phyloP scores from a whole-genome alignment of 2,888 invertebrate genomes.

The Idaea dimidiata region DNA sequence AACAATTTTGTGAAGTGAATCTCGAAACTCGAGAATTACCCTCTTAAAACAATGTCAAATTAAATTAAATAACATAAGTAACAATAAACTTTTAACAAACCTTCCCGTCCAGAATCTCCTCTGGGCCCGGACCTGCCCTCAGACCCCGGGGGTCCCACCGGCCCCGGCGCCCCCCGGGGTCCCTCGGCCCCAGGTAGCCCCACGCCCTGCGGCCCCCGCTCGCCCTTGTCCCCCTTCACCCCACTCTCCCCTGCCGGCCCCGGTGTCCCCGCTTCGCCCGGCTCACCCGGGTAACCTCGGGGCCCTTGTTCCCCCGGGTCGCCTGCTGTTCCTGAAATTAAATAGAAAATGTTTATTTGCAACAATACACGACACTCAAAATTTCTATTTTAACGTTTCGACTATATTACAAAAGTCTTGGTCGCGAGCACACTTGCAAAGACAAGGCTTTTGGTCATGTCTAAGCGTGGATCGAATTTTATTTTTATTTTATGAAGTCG shows the following conservation, averaged over 20 bases:
- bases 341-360: slow-evolving; percentile 6
- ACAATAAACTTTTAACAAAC: too few species aligned
- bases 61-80: too few species aligned
- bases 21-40: too few species aligned
- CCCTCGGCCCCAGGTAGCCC: slow-evolving; percentile 89
- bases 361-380: too few species aligned
- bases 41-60: too few species aligned
- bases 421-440: too few species aligned
- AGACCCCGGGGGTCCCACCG: slow-evolving; percentile 84
- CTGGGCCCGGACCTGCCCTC: slow-evolving; percentile 88
- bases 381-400: too few species aligned
- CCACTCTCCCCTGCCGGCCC: slow-evolving; percentile 83
- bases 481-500: too few species aligned
- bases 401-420: too few species aligned
- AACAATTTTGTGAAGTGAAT: too few species aligned
- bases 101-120: slow-evolving; percentile 87
- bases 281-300: slow-evolving; percentile 86
- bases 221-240: slow-evolving; percentile 87
- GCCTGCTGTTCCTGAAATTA: slow-evolving; percentile 84
- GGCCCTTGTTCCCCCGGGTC: slow-evolving; percentile 83
- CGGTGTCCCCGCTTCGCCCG: slow-evolving; percentile 85
- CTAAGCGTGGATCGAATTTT: too few species aligned
- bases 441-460: too few species aligned
- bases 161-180: slow-evolving; percentile 83
- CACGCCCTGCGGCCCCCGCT: slow-evolving; percentile 85